These are phyloP conservation scores for Meloidogyne hapla DNA, from an alignment of 1,140 invertebrate genomes.

Conservation along the genomic window DNA sequence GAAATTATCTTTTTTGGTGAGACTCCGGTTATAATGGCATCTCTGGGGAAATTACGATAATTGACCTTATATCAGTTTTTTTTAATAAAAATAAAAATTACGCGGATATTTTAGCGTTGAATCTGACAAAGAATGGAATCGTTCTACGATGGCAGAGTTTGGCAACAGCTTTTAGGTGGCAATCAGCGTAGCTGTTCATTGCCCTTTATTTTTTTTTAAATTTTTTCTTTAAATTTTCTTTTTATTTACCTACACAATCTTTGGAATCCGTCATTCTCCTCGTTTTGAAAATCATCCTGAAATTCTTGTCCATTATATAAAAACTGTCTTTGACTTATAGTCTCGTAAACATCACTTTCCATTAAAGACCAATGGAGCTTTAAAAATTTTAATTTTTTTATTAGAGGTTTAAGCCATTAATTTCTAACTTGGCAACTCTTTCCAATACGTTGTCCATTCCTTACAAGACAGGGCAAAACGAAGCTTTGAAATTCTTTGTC, in stretches of 20 bases:
- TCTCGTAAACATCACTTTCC: conserved; percentile 24
- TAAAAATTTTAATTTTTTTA: background rate
- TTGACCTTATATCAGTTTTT: too few relatives aligned
- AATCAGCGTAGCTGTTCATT: conserved; percentile 24
- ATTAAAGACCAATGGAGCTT: conserved; percentile 25
- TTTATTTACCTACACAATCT: conserved; percentile 12
- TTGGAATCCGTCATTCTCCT: conserved; percentile 1
- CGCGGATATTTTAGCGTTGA: conserved; percentile 25
- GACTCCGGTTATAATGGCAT: too few relatives aligned
- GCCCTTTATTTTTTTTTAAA: background rate
- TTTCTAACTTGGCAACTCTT: conserved; percentile 19
- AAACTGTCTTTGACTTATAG: conserved; percentile 9
- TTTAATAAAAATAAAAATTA: background rate
- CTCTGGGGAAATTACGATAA: too few relatives aligned
- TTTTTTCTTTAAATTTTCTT: background rate
- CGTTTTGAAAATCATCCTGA: background rate
- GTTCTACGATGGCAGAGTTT: conserved; percentile 20
- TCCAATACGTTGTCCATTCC: conserved; percentile 9
- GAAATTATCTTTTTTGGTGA: too few relatives aligned
- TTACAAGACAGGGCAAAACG: conserved; percentile 17
- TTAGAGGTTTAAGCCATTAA: background rate
- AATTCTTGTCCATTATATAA: background rate
- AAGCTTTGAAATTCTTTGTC: conserved; percentile 19
- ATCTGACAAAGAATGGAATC: conserved; percentile 21
- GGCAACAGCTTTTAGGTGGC: conserved; percentile 19